Base-by-base conservation (phyloP, 2,113 vertebrate genomes). In the Thymallus thymallus region DNA sequence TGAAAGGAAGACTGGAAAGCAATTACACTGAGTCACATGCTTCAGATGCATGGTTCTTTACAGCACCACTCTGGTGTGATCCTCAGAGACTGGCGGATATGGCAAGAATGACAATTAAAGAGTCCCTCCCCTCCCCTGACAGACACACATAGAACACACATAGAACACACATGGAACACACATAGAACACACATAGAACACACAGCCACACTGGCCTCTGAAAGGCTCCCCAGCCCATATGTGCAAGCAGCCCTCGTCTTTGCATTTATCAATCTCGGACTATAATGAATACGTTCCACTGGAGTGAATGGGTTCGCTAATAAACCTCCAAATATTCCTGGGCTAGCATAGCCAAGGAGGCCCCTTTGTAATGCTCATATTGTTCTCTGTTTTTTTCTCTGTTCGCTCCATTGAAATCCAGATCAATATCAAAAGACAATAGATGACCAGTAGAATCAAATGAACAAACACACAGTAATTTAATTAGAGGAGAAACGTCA, bases 41-140 rank as follows among this genome's bases (percentile, higher is more conserved):
- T 56, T 0, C 60, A 86, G 82, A 85, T 83, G 83, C 80, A 80
- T 68, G 70, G 77, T 79, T 86, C 86, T 88, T 86, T 84, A 85
- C 79, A 80, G 83, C 77, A 74, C 80, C 65, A 22, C 73, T 0
- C 76, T 87, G 32, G 32, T 0, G 78, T 88, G 32, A n/a, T 10
- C 83, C 83, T 90, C 79, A 78, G 72, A 82, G 80, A 81, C 84
- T 82, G 48, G 48, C 48, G 2, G 80, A 85, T 84, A 82, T 82
- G 87, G 80, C 81, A 73, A 80, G 82, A 86, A 85, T 85, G 84
- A 90, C 84, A 88, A 89, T 90, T 87, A 82, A 71, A 83, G 73
- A 85, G 64, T 60, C 68, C 0, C 51, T 41, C 75, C 77, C 55
- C 35, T 77, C 62, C 70, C 55, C 68, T 60, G 70, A 63, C 32